A percentile compares a stretch with the other conserved stretches of the same genome.
Evolutionary conservation across 53 echinoderm and acorn worm genomes (phyloP).

Genomic region (Henricia sp.): DNA sequence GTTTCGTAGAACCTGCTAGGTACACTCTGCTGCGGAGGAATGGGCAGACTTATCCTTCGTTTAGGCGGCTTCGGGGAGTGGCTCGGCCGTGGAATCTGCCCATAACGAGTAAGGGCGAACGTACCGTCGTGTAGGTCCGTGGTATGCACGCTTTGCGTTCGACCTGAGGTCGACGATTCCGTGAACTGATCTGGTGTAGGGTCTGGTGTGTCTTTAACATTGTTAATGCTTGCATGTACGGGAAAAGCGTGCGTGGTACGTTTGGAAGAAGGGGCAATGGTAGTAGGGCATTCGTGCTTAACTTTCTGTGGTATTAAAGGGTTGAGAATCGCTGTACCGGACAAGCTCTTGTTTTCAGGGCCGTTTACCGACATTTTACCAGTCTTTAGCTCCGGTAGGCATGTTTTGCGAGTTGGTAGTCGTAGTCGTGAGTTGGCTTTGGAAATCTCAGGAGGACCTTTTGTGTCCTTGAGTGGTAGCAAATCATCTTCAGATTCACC

Average conservation of each 20-base stretch:
- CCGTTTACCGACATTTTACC: background rate
- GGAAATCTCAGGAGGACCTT: background rate
- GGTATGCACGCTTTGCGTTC: constrained; percentile 3
- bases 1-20: constrained; percentile 66
- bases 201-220: background rate
- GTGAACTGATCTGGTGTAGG: background rate
- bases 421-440: background rate
- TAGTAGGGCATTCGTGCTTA: background rate
- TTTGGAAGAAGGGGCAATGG: background rate
- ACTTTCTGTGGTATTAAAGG: background rate
- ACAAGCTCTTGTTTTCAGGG: background rate
- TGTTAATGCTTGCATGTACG: constrained; percentile 22
- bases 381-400: constrained; percentile 63
- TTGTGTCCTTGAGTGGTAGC: background rate
- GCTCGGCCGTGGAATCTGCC: too few species aligned
- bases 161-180: too few species aligned
- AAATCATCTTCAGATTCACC: background rate
- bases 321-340: too few species aligned
- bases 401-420: constrained; percentile 47
- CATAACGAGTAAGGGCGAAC: too few species aligned
- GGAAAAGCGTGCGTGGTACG: background rate
- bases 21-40: background rate
- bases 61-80: too few species aligned
- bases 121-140: background rate
- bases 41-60: too few species aligned